These are phyloP conservation scores for Hemaris fuciformis DNA, from an alignment of 2,888 invertebrate genomes.

Conservation along the genomic window DNA sequence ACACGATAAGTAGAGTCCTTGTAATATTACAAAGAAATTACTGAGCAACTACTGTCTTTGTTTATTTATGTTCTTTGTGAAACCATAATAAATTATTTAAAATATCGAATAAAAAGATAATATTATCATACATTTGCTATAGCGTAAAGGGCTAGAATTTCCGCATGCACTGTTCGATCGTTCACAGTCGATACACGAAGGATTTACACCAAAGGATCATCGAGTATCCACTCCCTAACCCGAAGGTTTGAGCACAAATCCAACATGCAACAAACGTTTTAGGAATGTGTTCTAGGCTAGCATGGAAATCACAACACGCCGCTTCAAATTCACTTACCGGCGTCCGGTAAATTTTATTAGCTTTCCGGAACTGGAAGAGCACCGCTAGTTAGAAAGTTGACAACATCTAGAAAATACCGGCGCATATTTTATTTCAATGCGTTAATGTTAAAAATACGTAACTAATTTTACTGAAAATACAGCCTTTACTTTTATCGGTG, in stretches of 20 bases:
- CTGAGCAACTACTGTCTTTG: too few species aligned
- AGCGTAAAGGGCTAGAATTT: neutral
- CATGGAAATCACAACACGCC: conserved; percentile 9
- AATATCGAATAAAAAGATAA: too few species aligned
- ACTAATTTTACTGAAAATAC: too few species aligned
- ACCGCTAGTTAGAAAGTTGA: too few species aligned
- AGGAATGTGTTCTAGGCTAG: conserved; percentile 4
- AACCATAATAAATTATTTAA: neutral
- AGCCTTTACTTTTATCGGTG: too few species aligned
- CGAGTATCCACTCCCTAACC: neutral
- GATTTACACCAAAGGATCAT: conserved; percentile 1
- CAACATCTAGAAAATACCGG: neutral
- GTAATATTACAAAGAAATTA: too few species aligned
- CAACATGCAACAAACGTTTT: conserved; percentile 6
- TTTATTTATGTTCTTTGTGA: neutral
- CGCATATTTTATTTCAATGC: neutral
- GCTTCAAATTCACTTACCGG: conserved; percentile 5
- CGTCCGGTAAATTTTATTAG: conserved; percentile 7
- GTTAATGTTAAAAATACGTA: neutral
- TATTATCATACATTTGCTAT: too few species aligned
- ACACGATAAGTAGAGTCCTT: too few species aligned
- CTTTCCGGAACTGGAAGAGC: neutral
- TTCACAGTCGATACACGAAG: neutral
- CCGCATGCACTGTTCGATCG: neutral
- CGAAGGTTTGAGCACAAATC: conserved; percentile 1